Evolutionary conservation across 2,888 invertebrate genomes (phyloP).

Genomic region (Pseudococcus jackbeardsleyi): DNA sequence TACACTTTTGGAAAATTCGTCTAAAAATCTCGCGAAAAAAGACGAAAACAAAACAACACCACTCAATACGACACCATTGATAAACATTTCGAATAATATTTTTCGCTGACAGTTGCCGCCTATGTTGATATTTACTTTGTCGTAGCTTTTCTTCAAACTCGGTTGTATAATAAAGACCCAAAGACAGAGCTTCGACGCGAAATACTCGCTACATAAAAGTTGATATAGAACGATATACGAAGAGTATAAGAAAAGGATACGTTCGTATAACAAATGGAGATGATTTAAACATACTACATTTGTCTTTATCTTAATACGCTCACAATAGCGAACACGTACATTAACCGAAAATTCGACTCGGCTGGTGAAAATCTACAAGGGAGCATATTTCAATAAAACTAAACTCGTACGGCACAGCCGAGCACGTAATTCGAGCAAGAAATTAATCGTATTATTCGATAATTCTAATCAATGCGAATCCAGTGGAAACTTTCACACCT

Average conservation of each 20-base stretch:
- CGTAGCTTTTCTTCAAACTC: not conserved
- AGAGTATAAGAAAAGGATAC: not conserved
- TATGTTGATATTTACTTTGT: conserved; percentile 3
- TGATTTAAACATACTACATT: conserved; percentile 12
- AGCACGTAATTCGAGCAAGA: conserved; percentile 9
- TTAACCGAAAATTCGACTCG: not conserved
- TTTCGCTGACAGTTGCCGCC: conserved; percentile 4
- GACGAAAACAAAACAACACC: not conserved
- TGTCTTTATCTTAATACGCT: conserved; percentile 9
- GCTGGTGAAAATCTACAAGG: not conserved
- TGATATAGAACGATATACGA: not conserved
- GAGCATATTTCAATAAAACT: not conserved
- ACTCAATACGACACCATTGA: not conserved
- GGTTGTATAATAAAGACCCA: not conserved
- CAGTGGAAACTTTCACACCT: conserved; percentile 46
- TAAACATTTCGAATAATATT: not conserved
- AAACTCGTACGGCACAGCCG: not conserved
- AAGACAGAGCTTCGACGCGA: not conserved
- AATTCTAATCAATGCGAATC: conserved; percentile 32
- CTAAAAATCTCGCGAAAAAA: not conserved
- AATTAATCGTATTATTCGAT: conserved; percentile 23
- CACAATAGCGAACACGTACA: not conserved
- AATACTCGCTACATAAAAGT: too few relatives aligned
- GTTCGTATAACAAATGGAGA: not conserved
- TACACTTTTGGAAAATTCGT: not conserved